Evolutionary conservation across 2,113 vertebrate species (phyloP), one percentile per base, ranked within the genome.

Genomic region (Hippocampus comes): DNA sequence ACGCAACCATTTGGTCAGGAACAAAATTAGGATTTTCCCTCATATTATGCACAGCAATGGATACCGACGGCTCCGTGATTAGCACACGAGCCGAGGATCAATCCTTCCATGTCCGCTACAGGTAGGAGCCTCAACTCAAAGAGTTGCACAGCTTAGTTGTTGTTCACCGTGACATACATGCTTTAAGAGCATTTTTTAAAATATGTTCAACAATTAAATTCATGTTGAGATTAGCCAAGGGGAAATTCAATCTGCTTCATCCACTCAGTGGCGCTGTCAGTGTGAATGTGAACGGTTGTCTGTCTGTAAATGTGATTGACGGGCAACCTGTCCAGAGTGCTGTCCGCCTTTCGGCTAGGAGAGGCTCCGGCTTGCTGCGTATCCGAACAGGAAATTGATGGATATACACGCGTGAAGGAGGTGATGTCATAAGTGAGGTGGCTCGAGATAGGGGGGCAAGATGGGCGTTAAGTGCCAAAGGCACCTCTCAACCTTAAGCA

Each of bases 71-170:
- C 86, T 87, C 91, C 90, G 79, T 93, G 90, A 80, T 95, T 93
- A 95, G 92, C 90, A 94, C 93, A 92, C 91, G 73, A 81, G 92
- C 81, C 75, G 89, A 96, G 82, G 95, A 95, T 84, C 93, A 89
- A 78, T 94, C 94, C 80, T 93, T 95, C 91, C 94, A 97, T 84
- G 93, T 99, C 83, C 92, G 95, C 76, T 99, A 99, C 97, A 99
- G 97, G 97, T 99, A 97, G 94, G 96, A 78, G 53, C 63, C 77
- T 74, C 56, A 75, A 43, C 34, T 72, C 70, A 27, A 48, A 48
- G 46, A 15, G 46, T 18, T 51, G 17, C 17, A 5, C 49, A 51
- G 49, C 49, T 9, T 18, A 20, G 5, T 56, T 56, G 53, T 11
- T 11, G 21, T n/a, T n/a, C 9, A 9, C 53, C 8, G 15, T 8